Evolutionary conservation across 2,888 invertebrate species (phyloP).

Genomic region (Salpingus planirostris): DNA sequence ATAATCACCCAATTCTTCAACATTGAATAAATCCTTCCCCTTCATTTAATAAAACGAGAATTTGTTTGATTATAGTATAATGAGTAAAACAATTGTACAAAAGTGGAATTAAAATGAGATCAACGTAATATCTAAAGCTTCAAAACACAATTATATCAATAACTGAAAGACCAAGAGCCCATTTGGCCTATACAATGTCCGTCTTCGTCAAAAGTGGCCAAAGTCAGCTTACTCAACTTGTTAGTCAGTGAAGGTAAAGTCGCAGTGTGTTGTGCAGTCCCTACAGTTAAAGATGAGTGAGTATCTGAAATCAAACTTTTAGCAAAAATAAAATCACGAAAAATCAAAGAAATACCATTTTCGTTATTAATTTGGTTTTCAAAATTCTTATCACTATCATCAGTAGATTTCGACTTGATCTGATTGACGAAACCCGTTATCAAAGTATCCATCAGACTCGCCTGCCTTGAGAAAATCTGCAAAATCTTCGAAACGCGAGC

Average conservation of each 20-base stretch:
- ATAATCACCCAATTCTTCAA: slow-evolving; percentile 17
- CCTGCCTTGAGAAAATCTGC: slow-evolving; percentile 63
- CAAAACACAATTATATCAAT: slow-evolving; percentile 32
- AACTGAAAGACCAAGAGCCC: slow-evolving; percentile 71
- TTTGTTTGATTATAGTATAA: slow-evolving; percentile 1
- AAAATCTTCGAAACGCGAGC: slow-evolving; percentile 72
- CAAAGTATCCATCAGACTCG: slow-evolving; percentile 78
- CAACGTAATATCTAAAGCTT: slow-evolving; percentile 3
- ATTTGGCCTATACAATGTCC: slow-evolving; percentile 81
- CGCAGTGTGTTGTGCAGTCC: slow-evolving; percentile 36
- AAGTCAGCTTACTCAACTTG: slow-evolving; percentile 74
- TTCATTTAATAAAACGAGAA: background rate
- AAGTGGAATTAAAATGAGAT: slow-evolving; percentile 8
- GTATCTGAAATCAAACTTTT: slow-evolving; percentile 41
- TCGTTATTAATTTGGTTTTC: slow-evolving; percentile 29
- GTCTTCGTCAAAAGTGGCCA: slow-evolving; percentile 85
- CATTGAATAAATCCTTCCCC: no score
- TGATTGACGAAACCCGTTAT: slow-evolving; percentile 77
- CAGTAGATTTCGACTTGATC: slow-evolving; percentile 45
- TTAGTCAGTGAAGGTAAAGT: slow-evolving; percentile 65
- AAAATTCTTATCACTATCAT: slow-evolving; percentile 40
- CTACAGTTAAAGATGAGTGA: slow-evolving; percentile 39
- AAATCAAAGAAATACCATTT: no score
- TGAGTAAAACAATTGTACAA: slow-evolving; percentile 1
- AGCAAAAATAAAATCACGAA: no score